Base-by-base conservation (phyloP, 30 jellyfish, hydroid and myxozoan species). In the Chrysaora quinquecirrha region DNA sequence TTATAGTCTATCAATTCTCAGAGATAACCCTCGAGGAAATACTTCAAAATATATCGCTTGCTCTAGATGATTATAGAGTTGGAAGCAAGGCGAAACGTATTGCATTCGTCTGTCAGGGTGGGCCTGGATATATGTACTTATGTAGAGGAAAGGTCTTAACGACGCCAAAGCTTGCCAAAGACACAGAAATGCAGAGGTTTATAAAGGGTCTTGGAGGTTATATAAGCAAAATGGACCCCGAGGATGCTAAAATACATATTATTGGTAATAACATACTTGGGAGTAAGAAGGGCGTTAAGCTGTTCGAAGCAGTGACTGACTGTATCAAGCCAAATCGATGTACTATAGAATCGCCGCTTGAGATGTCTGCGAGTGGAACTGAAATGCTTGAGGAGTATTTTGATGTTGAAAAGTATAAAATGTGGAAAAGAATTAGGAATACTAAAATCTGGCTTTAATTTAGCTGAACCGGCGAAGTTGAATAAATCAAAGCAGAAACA, bases 71-170 rank as follows among this genome's bases (percentile, higher is more conserved):
- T 54, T 78, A 77, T 65, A 65, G 75, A 7, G 78, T 24, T n/a
- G 96, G 91, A 21, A 76, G 85, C 64, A 87, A 87, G 63, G 91
- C 91, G 11, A 87, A 61, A 77, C 71, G 87, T 43, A 77, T 87
- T 2, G 96, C 83, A 18, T 65, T 87, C 50, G 92, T 71, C 27
- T 78, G 87, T 65, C 91, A 77, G 7, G 91, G 96, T 24, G 91
- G 88, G 0, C 91, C 96, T 0, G 96, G 96, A 6, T 69, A 35
- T 52, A 31, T 77, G 71, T 87, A 87, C 79, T 23, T 87, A 9
- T 70, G 84, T 34, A 62, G 73, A 25, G 91, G 91, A 34, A 87
- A 71, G 46, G 96, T 73, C n/a, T 34, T 87, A 16, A 87, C 96
- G 25, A 30, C 78, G 16, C 22, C 21, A 28, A 87, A 87, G 54